Evolutionary conservation across 2,113 vertebrate species (phyloP).

Genomic region (Pomatorhinus ruficollis): DNA sequence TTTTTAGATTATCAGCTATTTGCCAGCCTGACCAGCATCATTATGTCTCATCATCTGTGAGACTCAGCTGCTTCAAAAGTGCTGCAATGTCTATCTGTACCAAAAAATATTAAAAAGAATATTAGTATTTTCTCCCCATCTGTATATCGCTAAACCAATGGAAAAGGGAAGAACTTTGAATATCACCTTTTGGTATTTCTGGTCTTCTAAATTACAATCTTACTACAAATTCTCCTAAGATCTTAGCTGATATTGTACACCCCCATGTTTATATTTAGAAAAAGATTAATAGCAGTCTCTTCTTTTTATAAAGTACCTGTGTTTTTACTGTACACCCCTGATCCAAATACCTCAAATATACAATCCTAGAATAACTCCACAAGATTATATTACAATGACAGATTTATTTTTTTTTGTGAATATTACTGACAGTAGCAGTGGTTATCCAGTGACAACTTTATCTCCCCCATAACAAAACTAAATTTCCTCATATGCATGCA

Average conservation of each 20-base stretch:
- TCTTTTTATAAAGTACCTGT: not conserved
- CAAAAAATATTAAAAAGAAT: not conserved
- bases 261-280: not conserved
- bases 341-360: not conserved
- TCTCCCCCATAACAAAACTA: not conserved
- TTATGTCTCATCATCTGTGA: not conserved
- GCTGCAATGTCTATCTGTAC: not conserved
- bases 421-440: not conserved
- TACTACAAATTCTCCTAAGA: not conserved
- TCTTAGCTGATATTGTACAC: not conserved
- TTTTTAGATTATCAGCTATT: not conserved
- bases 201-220: not conserved
- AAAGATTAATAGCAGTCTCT: not conserved
- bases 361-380: not conserved
- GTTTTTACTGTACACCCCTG: not conserved
- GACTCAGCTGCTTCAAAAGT: not conserved
- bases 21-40: not conserved
- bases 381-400: not conserved
- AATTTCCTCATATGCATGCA: accelerated
- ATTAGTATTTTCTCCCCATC: not conserved
- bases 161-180: not conserved
- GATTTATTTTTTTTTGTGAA: not conserved
- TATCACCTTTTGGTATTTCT: accelerated
- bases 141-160: not conserved
- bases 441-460: not conserved